phyloP scores from a whole-genome alignment of 1,140 invertebrate species.

The Meloidogyne exigua region DNA sequence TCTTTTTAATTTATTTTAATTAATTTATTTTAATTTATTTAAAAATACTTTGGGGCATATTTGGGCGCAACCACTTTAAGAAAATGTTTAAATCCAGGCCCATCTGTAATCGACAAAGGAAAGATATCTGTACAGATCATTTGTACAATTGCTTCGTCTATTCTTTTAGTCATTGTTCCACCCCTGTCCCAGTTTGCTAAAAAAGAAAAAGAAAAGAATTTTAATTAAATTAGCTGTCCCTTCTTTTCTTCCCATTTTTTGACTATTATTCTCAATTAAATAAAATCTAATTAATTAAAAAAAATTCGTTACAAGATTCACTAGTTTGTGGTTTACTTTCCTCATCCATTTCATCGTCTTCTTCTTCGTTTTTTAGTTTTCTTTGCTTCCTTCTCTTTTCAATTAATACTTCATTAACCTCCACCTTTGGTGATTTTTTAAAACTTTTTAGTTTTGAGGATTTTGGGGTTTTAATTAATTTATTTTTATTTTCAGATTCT shows the following conservation, averaged over 20 bases:
- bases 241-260: no score
- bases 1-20: not conserved
- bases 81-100: not conserved
- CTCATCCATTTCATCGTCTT: not conserved
- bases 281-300: no score
- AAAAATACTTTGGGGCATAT: constrained; percentile 4
- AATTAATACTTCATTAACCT: not conserved
- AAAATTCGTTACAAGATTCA: not conserved
- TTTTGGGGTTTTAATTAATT: not conserved
- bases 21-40: not conserved
- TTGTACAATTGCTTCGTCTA: constrained; percentile 1
- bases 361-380: not conserved
- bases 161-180: not conserved
- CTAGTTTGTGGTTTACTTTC: not conserved
- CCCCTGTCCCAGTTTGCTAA: not conserved
- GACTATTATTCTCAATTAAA: no score
- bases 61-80: not conserved
- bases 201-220: not conserved
- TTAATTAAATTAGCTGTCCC: no score
- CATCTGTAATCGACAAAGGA: not conserved
- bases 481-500: not conserved
- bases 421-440: not conserved
- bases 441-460: not conserved
- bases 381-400: not conserved
- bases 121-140: not conserved